phyloP scores from a whole-genome alignment of 2,888 invertebrate species.

The Thalpophila matura region DNA sequence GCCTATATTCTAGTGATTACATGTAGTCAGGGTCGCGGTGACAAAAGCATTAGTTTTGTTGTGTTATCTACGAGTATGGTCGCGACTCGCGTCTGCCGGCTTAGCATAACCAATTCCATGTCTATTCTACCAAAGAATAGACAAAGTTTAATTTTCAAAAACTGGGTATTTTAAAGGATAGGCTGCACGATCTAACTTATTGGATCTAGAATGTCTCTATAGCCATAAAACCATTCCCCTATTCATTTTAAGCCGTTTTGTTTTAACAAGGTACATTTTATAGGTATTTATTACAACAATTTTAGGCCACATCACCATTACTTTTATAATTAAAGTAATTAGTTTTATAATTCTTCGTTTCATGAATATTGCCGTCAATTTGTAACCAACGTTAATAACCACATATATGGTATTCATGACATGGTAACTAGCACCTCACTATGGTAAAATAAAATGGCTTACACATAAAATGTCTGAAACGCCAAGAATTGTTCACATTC shows the following conservation, averaged over 20 bases:
- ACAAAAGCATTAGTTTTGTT: constrained; percentile 38
- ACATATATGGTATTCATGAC: constrained; percentile 7
- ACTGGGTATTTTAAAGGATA: too few species aligned
- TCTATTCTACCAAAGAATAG: too few species aligned
- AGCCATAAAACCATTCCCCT: too few species aligned
- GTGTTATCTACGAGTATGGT: constrained; percentile 10
- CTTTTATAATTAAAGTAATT: constrained; percentile 4
- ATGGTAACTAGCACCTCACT: constrained; percentile 21
- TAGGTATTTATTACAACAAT: constrained; percentile 1
- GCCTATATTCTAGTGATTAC: constrained; percentile 16
- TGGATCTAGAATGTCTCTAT: too few species aligned
- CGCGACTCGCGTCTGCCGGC: too few species aligned
- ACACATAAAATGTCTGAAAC: constrained; percentile 12
- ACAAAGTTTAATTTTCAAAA: too few species aligned
- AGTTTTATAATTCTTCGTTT: not conserved
- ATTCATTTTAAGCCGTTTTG: not conserved
- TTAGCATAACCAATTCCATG: too few species aligned
- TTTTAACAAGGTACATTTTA: not conserved
- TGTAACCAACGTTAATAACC: not conserved
- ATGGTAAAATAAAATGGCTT: not conserved
- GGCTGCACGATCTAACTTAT: too few species aligned
- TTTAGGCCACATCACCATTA: not conserved
- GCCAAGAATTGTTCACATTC: constrained; percentile 12
- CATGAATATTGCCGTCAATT: constrained; percentile 20
- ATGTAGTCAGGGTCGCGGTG: constrained; percentile 37